Evolutionary conservation across 2,113 vertebrate genomes (phyloP).

Genomic region (Colistium nudipinnis): DNA sequence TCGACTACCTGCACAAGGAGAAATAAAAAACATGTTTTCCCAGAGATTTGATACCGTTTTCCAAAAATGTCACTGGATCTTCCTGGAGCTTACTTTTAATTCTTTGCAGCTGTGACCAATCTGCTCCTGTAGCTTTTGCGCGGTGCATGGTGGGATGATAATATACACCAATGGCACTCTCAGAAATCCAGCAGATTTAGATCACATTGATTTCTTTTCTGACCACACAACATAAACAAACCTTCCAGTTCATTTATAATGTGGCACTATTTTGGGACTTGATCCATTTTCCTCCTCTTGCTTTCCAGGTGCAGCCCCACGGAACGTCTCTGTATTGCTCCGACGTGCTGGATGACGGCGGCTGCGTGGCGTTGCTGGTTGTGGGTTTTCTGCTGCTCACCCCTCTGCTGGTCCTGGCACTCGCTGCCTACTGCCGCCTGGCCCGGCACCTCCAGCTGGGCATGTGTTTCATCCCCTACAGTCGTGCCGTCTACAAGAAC

Average conservation of each 20-base stretch:
- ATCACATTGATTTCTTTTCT: neutral
- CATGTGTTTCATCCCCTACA: conserved; percentile 92
- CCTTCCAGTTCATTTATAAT: too few relatives aligned
- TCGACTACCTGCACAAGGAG: neutral
- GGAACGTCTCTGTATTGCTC: conserved; percentile 83
- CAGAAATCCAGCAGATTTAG: neutral
- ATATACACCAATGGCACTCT: neutral
- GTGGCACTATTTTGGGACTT: neutral
- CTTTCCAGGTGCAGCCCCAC: conserved; percentile 82
- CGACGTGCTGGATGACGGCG: conserved; percentile 83
- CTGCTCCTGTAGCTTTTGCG: conserved; percentile 10
- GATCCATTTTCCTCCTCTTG: neutral
- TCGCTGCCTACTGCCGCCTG: conserved; percentile 89
- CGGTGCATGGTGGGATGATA: conserved; percentile 14
- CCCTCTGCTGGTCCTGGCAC: conserved; percentile 88
- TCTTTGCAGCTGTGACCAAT: conserved; percentile 49
- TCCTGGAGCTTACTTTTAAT: conserved; percentile 37
- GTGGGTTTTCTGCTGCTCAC: conserved; percentile 88
- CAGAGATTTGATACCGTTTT: conserved; percentile 60
- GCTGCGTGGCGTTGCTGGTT: conserved; percentile 87
- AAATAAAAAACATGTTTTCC: conserved; percentile 37
- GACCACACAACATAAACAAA: too few relatives aligned
- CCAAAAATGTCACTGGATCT: conserved; percentile 20
- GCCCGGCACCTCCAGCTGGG: conserved; percentile 88
- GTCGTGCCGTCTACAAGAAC: conserved; percentile 88